Percentiles rank a stretch among this genome's conserved stretches.
phyloP scores from a whole-genome alignment of 2,797 vertebrate genomes.

The Hemitrygon akajei region DNA sequence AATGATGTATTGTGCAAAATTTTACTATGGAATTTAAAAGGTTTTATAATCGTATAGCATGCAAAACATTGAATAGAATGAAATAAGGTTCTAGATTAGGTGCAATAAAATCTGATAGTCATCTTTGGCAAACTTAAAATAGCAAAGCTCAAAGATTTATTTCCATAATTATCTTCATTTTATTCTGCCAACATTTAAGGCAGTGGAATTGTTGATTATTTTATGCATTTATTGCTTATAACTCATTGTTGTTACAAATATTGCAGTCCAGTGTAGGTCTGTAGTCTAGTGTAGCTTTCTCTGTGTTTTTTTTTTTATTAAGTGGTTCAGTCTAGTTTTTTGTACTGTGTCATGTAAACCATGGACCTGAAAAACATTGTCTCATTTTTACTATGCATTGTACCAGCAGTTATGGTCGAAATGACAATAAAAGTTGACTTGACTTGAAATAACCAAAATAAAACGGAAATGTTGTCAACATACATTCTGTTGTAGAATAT shows the following conservation, averaged over 20 bases:
- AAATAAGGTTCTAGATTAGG: background rate
- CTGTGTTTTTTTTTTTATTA: too few relatives aligned
- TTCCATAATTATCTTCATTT: background rate
- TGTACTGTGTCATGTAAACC: too few relatives aligned
- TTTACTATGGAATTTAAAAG: background rate
- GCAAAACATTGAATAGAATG: background rate
- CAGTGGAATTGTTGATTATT: background rate
- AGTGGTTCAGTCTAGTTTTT: too few relatives aligned
- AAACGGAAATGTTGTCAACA: background rate
- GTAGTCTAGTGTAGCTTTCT: too few relatives aligned
- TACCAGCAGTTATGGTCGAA: too few relatives aligned
- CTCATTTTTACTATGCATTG: too few relatives aligned
- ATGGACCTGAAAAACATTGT: too few relatives aligned
- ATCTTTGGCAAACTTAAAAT: background rate
- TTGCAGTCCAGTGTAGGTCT: too few relatives aligned
- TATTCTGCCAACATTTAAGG: background rate
- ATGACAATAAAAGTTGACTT: too few relatives aligned
- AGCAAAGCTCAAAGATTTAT: background rate
- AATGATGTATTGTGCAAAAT: background rate
- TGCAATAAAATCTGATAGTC: background rate
- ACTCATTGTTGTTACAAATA: background rate
- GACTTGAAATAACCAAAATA: too few relatives aligned
- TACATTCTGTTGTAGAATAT: background rate
- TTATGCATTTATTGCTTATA: background rate
- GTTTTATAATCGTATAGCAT: background rate